These are phyloP conservation scores for Eptatretus burgeri DNA, from an alignment of 2,113 vertebrate genomes.

Conservation along the genomic window DNA sequence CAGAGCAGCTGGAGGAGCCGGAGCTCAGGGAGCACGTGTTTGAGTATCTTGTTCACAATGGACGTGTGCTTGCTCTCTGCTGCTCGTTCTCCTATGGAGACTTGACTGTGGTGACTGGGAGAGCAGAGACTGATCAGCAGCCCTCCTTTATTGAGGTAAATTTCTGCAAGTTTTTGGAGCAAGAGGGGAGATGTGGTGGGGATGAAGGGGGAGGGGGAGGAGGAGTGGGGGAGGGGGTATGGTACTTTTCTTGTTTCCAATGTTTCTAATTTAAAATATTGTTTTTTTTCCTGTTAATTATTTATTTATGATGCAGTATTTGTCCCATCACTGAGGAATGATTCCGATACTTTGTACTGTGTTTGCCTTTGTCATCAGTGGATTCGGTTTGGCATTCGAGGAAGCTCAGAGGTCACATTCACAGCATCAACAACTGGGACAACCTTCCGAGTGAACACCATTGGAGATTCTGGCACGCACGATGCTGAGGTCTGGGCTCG, in stretches of 20 bases:
- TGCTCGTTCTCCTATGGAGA: constrained; percentile 26
- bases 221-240: neutral
- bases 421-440: constrained; percentile 24
- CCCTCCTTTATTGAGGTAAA: no score
- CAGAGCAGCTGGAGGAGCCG: constrained; percentile 17
- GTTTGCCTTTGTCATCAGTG: constrained; percentile 12
- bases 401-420: constrained; percentile 21
- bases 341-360: no score
- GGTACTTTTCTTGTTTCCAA: no score
- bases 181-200: neutral
- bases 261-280: no score
- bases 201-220: neutral
- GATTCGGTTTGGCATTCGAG: constrained; percentile 24
- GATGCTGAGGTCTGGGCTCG: constrained; percentile 23
- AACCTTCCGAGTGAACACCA: constrained; percentile 19
- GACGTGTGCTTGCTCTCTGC: constrained; percentile 35
- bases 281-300: no score
- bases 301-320: no score
- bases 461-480: constrained; percentile 7
- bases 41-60: constrained; percentile 35
- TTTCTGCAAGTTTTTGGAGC: neutral
- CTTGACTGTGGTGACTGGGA: constrained; percentile 18
- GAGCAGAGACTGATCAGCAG: constrained; percentile 9
- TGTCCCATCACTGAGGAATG: no score
- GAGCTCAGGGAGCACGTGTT: constrained; percentile 23